Conservation (phyloP, 2,113 vertebrate genomes). For the Typhlomys cinereus region DNA sequence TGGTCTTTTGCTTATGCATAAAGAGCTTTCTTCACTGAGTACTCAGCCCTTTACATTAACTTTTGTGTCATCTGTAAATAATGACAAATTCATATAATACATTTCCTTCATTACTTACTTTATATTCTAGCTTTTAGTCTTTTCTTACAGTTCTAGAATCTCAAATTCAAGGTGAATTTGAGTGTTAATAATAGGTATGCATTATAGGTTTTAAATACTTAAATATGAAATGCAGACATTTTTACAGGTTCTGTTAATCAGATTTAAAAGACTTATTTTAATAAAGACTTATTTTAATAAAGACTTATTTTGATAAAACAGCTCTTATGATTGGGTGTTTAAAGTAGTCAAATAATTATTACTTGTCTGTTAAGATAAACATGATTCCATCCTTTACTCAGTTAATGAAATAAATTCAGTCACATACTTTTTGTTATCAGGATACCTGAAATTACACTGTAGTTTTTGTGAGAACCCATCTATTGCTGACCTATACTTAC, state of each 20-base stretch:
- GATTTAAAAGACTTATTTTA: constrained; percentile 6
- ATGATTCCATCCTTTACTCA: background rate
- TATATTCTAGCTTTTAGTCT: background rate
- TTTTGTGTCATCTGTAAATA: constrained; percentile 1
- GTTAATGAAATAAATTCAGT: background rate
- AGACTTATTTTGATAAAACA: background rate
- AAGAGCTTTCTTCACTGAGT: too few relatives aligned
- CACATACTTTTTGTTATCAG: background rate
- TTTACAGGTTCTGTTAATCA: background rate
- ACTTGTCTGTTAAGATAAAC: background rate
- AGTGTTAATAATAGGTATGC: background rate
- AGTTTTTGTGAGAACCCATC: background rate
- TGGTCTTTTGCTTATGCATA: too few relatives aligned
- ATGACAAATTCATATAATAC: background rate
- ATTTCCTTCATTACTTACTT: background rate
- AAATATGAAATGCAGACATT: background rate
- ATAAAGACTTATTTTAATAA: background rate
- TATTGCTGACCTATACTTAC: background rate
- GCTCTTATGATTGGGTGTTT: background rate
- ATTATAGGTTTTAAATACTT: background rate
- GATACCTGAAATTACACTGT: background rate
- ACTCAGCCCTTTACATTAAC: too few relatives aligned
- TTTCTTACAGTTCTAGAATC: background rate
- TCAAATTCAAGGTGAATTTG: background rate
- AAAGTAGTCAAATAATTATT: background rate